Base-by-base conservation (phyloP, 2,888 invertebrate species). In the Phrixothrix hirtus region DNA sequence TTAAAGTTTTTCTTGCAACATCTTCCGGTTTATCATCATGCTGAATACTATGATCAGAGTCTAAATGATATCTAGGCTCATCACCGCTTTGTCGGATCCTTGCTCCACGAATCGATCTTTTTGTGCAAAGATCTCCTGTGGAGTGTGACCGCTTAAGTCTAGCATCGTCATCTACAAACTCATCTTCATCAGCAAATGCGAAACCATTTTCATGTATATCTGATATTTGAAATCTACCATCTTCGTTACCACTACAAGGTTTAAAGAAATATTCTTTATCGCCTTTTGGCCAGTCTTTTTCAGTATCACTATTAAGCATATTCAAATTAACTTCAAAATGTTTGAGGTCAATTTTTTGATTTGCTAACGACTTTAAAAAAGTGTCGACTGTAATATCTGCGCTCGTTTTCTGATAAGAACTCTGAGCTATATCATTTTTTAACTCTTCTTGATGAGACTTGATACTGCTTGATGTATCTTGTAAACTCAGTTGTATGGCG, bases 1-100 rank as follows among this genome's bases (percentile, higher is more conserved):
- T 71, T 43, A 78, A 61, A 41, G 75, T 71, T 58, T 73, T 73
- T 48, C 72, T 63, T 1, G 74, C 75, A 16, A 77, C 62, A 57
- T 79, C 79, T 64, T 80, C 79, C 1, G 79, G 79, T 61, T 77
- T 76, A 30, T 79, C 79, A 45, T 79, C 79, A 61, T 80, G 79
- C 45, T 77, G 77, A 54, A 77, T 78, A 48, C 77, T 78, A 53
- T 80, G 79, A 57, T 80, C 79, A 0, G 79, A 79, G 64, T 80
- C 79, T 38, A 78, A 63, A 63, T 79, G 78, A 54, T 78, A 79
- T 30, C 77, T 68, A 1, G 78, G 76, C 57, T 77, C 77, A 31
- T 76, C 76, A 1, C 71, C 71, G 14, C 65, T 69, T 52, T 68
- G 64, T 13, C 73, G 58, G 12, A 73, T 65, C 32, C 74, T 60